phyloP scores from a whole-genome alignment of 2,797 vertebrate species.

The Arrhamphus sclerolepis region DNA sequence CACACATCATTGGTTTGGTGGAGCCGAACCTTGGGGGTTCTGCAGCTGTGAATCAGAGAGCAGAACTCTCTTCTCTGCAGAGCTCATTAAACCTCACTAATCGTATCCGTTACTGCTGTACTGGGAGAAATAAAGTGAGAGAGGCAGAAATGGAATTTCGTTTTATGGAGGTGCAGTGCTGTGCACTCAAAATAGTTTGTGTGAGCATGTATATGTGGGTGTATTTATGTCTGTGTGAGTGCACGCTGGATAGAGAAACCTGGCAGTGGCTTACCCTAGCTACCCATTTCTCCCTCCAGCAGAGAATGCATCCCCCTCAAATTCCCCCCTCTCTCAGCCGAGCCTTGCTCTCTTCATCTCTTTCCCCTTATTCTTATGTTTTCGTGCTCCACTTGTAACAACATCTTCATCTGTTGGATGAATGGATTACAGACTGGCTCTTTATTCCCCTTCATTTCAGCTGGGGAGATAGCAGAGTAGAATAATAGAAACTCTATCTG shows the following conservation, averaged over 20 bases:
- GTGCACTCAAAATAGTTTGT: conserved; percentile 36
- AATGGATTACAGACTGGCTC: conserved; percentile 44
- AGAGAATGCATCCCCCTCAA: conserved; percentile 29
- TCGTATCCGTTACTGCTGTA: conserved; percentile 63
- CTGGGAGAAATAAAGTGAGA: conserved; percentile 55
- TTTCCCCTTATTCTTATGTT: conserved; percentile 56
- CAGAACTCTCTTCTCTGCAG: conserved; percentile 67
- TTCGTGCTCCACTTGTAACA: conserved; percentile 52
- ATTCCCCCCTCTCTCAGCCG: conserved; percentile 35
- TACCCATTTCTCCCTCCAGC: conserved; percentile 46
- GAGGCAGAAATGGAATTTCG: conserved; percentile 43
- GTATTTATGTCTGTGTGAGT: conserved; percentile 21
- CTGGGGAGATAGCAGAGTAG: conserved; percentile 12
- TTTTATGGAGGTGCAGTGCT: conserved; percentile 54
- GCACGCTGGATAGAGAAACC: conserved; percentile 33
- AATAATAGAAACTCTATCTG: conserved; percentile 38
- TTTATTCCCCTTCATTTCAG: conserved; percentile 21
- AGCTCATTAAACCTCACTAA: conserved; percentile 76
- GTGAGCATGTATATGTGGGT: conserved; percentile 12
- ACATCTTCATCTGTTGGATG: conserved; percentile 50
- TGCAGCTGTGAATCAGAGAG: conserved; percentile 46
- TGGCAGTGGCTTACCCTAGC: conserved; percentile 32
- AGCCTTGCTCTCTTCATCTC: conserved; percentile 42
- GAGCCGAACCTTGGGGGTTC: conserved; percentile 54
- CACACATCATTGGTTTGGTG: conserved; percentile 15